Evolutionary conservation across 2,888 invertebrate species (phyloP).

Genomic region (Odontothrips loti): DNA sequence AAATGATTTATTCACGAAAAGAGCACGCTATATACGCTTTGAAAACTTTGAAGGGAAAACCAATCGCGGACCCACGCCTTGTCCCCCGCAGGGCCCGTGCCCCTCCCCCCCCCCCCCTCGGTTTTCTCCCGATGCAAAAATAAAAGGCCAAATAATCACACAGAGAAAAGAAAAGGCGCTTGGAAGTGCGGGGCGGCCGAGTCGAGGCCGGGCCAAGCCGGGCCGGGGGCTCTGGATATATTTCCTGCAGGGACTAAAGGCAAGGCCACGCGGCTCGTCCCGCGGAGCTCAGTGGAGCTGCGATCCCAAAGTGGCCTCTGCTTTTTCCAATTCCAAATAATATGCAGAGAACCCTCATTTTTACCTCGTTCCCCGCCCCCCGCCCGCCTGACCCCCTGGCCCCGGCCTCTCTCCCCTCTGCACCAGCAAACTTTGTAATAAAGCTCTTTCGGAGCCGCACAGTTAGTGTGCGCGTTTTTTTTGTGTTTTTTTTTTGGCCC

Average conservation of each 20-base stretch:
- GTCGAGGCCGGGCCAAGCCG: not conserved
- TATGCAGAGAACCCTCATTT: constrained; percentile 17
- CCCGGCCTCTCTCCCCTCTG: not conserved
- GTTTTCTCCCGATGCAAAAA: too few species aligned
- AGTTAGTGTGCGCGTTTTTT: not conserved
- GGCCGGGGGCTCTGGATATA: too few species aligned
- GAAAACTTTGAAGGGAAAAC: too few species aligned
- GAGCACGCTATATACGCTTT: too few species aligned
- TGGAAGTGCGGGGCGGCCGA: not conserved
- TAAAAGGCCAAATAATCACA: too few species aligned
- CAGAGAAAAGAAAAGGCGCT: not conserved
- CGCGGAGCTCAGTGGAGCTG: not conserved
- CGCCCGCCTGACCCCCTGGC: not conserved
- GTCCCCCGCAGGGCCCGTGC: too few species aligned
- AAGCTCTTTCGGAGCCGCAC: constrained; percentile 1
- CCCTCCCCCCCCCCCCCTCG: too few species aligned
- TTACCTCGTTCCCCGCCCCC: not conserved
- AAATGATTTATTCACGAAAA: too few species aligned
- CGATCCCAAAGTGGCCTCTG: not conserved
- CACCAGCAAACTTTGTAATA: constrained; percentile 12
- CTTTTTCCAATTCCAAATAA: constrained; percentile 5
- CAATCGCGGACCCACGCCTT: too few species aligned
- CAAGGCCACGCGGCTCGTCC: too few species aligned
- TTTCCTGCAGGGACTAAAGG: not conserved
- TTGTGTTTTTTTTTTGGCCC: too few species aligned